phyloP scores from a whole-genome alignment of 2,113 vertebrate species.

The Orthonyx spaldingii region DNA sequence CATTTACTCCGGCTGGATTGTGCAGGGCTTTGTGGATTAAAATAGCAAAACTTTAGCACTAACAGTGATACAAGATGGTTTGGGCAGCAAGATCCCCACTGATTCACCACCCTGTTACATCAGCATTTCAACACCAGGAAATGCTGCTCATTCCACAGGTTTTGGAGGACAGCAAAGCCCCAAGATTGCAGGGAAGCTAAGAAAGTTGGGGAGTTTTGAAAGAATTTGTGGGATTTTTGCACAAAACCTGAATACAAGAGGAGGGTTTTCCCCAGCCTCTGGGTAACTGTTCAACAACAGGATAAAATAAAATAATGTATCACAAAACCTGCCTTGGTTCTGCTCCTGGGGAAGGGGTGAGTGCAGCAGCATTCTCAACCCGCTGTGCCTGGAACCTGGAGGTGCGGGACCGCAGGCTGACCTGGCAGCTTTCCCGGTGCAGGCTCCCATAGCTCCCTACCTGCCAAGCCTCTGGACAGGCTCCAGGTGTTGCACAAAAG shows the following conservation, averaged over 20 bases:
- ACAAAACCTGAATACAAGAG: fast-evolving
- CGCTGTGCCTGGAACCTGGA: fast-evolving
- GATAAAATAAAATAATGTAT: neutral
- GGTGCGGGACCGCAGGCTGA: fast-evolving
- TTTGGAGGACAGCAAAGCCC: neutral
- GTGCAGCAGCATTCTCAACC: neutral
- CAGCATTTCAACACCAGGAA: neutral
- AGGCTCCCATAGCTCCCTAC: neutral
- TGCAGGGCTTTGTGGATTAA: neutral
- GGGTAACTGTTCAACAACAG: fast-evolving
- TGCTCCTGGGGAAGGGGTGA: neutral
- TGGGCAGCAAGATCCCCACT: neutral
- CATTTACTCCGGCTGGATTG: neutral
- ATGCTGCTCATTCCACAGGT: neutral
- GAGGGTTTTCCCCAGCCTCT: neutral
- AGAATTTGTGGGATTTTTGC: neutral
- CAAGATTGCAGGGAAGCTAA: neutral
- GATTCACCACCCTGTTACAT: neutral
- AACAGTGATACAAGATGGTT: neutral
- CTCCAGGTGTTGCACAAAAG: conserved; percentile 29
- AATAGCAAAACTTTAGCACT: neutral
- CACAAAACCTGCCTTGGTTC: neutral
- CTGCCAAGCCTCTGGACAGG: neutral
- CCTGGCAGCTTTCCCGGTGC: fast-evolving
- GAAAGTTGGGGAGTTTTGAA: neutral